Evolutionary conservation across 2,797 vertebrate genomes (phyloP), one percentile per base, ranked within the genome.

Genomic region (Psittacula echo): DNA sequence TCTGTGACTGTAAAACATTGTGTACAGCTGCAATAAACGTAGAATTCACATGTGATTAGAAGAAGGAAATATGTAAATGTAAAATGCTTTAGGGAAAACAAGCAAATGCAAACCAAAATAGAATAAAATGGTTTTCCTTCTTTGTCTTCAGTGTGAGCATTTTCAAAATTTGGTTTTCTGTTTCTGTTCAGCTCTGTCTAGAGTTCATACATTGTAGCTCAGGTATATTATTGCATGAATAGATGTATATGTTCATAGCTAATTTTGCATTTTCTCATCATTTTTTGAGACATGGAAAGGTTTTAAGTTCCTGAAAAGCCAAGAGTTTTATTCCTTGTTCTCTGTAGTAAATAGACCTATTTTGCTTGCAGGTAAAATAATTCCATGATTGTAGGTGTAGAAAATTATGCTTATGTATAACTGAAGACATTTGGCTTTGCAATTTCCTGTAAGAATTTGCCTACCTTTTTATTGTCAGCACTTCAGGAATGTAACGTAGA

Each of bases 331-430:
- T 41, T 85, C 10, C 37, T 66, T 80, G 24, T 41, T 83, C 17
- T 80, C 18, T 70, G 3, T 41, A 70, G 47, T 79, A 66, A 71
- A 47, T 51, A 50, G 41, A 65, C 42, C 18, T 82, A 29, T 13
- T 56, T 48, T 34, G 39, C 50, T 41, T 91, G 44, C 64, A 67
- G 72, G 24, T 89, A 44, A 81, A 85, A 39, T 87, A 60, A 67
- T 26, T 71, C 16, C 0, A 0, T 82, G 39, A 27, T 74, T 21
- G 29, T 11, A 39, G n/a, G 29, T 53, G 19, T 50, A 74, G 37
- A 42, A 73, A 71, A 74, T 20, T 4, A 34, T 1, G 4, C 5
- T 79, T 44, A 8, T 0, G 0, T 50, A 1, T 45, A 64, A 50
- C 23, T 62, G 73, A 32, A 85, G 70, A 45, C 32, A 21, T 3